phyloP scores from a whole-genome alignment of 2,113 vertebrate genomes.

The Sylvia atricapilla region DNA sequence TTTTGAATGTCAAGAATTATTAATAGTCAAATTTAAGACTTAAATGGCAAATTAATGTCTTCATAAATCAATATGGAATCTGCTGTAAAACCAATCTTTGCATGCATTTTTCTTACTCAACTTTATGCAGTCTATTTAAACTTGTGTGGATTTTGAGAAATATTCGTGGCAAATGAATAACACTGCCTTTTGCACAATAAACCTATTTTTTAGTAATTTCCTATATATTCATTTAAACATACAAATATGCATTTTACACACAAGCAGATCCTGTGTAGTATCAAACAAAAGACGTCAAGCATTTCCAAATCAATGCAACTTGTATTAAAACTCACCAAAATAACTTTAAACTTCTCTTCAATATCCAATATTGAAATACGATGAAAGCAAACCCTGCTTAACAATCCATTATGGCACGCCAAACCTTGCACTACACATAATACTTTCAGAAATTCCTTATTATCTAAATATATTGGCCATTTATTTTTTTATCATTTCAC shows the following conservation, averaged over 20 bases:
- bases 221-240: neutral
- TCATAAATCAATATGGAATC: slow-evolving; percentile 66
- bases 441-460: neutral
- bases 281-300: neutral
- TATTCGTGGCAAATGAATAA: neutral
- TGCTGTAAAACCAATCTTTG: slow-evolving; percentile 3
- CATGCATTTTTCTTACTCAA: slow-evolving; percentile 9
- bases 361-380: neutral
- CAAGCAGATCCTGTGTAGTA: neutral
- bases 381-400: neutral
- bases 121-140: neutral
- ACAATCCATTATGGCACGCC: neutral
- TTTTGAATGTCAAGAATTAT: slow-evolving; percentile 62
- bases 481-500: neutral
- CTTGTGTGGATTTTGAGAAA: neutral
- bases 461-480: neutral
- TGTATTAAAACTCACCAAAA: neutral
- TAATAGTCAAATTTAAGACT: slow-evolving; percentile 60
- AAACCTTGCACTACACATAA: neutral
- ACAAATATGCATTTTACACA: neutral
- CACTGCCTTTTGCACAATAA: neutral
- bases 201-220: neutral
- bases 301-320: neutral
- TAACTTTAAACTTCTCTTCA: neutral
- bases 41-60: slow-evolving; percentile 68